Percentiles rank a stretch among this genome's conserved stretches.
Conservation (phyloP, 2,113 vertebrate species). For the Microcebus griseorufus region DNA sequence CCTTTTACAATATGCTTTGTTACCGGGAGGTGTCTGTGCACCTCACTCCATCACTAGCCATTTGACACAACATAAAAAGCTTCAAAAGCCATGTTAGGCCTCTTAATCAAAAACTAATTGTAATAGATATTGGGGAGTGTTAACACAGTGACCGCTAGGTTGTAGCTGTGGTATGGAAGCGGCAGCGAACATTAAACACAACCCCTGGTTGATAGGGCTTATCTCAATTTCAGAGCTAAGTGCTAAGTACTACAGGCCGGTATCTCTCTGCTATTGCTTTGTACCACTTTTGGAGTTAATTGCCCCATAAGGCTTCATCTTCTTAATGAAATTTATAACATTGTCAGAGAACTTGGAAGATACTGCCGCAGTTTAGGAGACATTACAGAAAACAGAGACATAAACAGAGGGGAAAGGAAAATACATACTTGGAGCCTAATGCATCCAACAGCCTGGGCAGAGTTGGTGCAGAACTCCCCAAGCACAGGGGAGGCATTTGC, state of each 20-base stretch:
- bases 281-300: constrained; percentile 89
- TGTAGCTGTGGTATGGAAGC: constrained; percentile 91
- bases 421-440: constrained; percentile 40
- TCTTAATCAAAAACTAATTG: constrained; percentile 99
- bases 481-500: not conserved
- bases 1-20: constrained; percentile 97
- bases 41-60: constrained; percentile 97
- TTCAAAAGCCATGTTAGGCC: constrained; percentile 93
- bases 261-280: constrained; percentile 86
- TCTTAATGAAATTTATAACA: constrained; percentile 86
- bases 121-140: constrained; percentile 99
- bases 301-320: constrained; percentile 82
- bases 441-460: not conserved
- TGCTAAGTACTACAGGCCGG: constrained; percentile 90
- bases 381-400: constrained; percentile 78
- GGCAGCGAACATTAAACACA: constrained; percentile 95
- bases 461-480: not conserved
- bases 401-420: constrained; percentile 73
- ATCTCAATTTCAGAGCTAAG: constrained; percentile 89
- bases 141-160: constrained; percentile 94
- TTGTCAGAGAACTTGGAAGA: constrained; percentile 78
- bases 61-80: constrained; percentile 99
- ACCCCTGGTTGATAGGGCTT: constrained; percentile 92
- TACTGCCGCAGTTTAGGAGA: constrained; percentile 69
- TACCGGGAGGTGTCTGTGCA: constrained; percentile 93